Evolutionary conservation across 2,113 vertebrate species (phyloP), one percentile per base, ranked within the genome.

Genomic region (Platysternon megacephalum): DNA sequence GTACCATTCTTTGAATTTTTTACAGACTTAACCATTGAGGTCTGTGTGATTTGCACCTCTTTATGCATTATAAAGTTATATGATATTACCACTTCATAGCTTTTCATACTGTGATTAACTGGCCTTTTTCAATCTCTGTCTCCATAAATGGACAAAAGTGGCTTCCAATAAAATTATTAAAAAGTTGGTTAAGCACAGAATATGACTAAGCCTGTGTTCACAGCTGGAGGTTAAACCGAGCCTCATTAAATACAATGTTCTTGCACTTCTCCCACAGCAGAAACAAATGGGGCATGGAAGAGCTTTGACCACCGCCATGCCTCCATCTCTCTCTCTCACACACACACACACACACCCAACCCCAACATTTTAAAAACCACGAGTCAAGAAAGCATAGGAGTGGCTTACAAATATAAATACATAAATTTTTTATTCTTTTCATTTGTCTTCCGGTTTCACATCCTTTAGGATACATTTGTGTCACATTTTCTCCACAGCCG

Each of bases 181-280:
- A 94, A 95, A 97, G 88, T 82, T 93, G 86, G 89, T 97, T 97
- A 96, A 95, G 82, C 89, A 88, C 29, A 91, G 89, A 93, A 97
- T 97, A 97, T 93, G 93, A 94, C 91, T 97, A 97, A 96, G 96
- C 95, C 93, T 5, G 13, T 90, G 76, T 87, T 97, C 95, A 96
- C 96, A 97, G 97, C 93, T 96, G 92, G 97, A 94, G 79, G 92
- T 97, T 97, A 97, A 97, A 97, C 86, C 88, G 92, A 97, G 97
- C 95, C 89, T 97, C 95, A 97, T 97, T 97, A 97, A 93, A 97
- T 82, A 80, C 82, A 93, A 5, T 91, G 92, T 89, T 96, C 92
- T 84, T 95, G 88, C 94, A 72, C n/a, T 39, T 90, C 80, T 93
- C 82, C 90, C 88, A 93, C 55, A 95, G 94, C 86, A 93, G 91